phyloP scores from a whole-genome alignment of 2,888 invertebrate genomes.

The Eledona agricola region DNA sequence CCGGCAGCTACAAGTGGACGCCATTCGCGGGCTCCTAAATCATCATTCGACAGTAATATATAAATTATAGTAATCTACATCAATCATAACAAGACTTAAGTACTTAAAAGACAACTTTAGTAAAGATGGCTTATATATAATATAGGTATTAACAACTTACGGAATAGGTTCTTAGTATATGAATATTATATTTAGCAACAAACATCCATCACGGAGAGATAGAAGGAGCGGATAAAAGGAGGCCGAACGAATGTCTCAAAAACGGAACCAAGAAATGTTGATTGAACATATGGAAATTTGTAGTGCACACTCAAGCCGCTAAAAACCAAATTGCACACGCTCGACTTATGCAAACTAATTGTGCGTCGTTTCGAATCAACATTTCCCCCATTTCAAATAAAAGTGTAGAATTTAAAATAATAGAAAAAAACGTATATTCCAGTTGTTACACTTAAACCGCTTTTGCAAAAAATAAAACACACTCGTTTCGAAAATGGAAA shows the following conservation, averaged over 20 bases:
- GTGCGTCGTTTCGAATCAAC: conserved; percentile 33
- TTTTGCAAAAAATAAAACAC: conserved; percentile 3
- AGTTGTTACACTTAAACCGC: conserved; percentile 26
- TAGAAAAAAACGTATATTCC: conserved; percentile 30
- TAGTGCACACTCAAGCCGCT: conserved; percentile 15
- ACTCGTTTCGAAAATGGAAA: conserved; percentile 20
- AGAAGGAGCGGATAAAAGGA: not conserved
- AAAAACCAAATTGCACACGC: conserved; percentile 8
- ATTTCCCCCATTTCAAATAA: conserved; percentile 20
- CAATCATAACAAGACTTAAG: conserved; percentile 39
- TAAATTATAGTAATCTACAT: conserved; percentile 34
- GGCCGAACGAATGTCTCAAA: conserved; percentile 6
- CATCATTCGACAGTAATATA: conserved; percentile 25
- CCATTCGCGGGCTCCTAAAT: conserved; percentile 21
- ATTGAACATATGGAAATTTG: no score
- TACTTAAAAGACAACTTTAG: conserved; percentile 40
- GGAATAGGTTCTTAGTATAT: conserved; percentile 35
- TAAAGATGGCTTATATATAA: conserved; percentile 37
- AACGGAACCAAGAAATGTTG: conserved; percentile 30
- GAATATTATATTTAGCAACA: conserved; percentile 35
- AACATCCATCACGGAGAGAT: conserved; percentile 26
- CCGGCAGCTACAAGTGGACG: conserved; percentile 27
- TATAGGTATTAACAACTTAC: conserved; percentile 40
- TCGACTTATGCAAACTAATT: conserved; percentile 23
- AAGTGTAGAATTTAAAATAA: conserved; percentile 23